Base-by-base conservation (phyloP, 2,888 invertebrate genomes). In the Cryptus viduatorius region DNA sequence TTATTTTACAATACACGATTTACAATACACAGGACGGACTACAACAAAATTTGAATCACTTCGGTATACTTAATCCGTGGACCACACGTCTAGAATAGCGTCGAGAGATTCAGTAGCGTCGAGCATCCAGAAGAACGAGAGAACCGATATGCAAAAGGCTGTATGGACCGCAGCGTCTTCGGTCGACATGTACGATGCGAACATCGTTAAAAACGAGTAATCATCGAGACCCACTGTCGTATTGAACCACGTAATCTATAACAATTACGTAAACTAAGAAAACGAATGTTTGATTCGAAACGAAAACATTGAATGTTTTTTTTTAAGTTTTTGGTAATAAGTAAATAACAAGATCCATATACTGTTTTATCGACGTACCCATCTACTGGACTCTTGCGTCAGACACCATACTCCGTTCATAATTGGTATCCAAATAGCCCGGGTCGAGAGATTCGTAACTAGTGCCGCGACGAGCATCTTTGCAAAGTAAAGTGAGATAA, bases 71-170 rank as follows among this genome's bases (percentile, higher is more conserved):
- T 87, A 90, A 89, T 92, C 90, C 90, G 92, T 92, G 88, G 89
- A 85, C 91, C 92, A 90, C 65, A 88, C 86, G 24, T 93, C 93
- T n/a, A 92, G 84, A 44, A 94, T 89, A 1, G 92, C 89, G 65
- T 93, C 93, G 46, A 94, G 83, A 0, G 91, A 91, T 84, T 94
- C 94, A 0, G 94, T 94, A 0, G 94, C 94, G 44, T 94, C 94
- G 56, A 94, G 76, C 93, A 94, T 93, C 94, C 94, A 94, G 1
- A 93, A 87, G 37, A 93, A 93, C 0, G 93, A 90, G 7, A 94
- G 86, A 12, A 93, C 50, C 0, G 94, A 89, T 44, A 92, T 84
- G 72, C 93, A 93, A 79, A 90, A 90, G 0, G 93, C 90, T 85
- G 92, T 90, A 29, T 91, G 90, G 19, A 84, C 86, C 3, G 90